Evolutionary conservation across 2,888 invertebrate species (phyloP), one percentile per base, ranked within the genome.

Genomic region (Antheraea assamensis): DNA sequence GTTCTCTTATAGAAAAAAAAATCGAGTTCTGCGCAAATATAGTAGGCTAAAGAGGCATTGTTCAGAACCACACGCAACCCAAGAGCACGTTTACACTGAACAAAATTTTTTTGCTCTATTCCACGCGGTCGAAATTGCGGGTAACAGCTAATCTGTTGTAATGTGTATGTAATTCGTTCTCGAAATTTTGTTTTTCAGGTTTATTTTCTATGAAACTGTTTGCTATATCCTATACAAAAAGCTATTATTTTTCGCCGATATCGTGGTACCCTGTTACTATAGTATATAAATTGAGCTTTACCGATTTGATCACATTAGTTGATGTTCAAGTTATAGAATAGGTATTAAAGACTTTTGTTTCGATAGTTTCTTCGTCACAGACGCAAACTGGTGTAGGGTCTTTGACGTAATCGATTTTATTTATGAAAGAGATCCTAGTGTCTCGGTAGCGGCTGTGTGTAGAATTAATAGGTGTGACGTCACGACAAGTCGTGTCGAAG

Each of bases 401-500:
- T 72, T 92, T 92, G 0, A 92, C 85, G 74, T 83, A 92, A 79
- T 92, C 90, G 3, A 92, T 87, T 80, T 91, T 92, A 73, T 84
- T 87, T 27, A 87, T 83, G 75, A 88, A 89, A 0, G 90, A 85
- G 71, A 90, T 85, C 66, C 88, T 85, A 4, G 89, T 83, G 3
- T 93, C 92, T 21, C 88, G 78, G 21, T 85, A 84, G 13, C 83
- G 84, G 75, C 80, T 85, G 77, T 83, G 86, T n/a, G 86, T 84
- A 19, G 83, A 82, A 58, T 85, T 85, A 72, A 90, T 81, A 0
- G 93, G 87, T 42, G 95, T 95, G 68, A 95, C 93, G 49, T 96
- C 94, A 58, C 95, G 92, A 73, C 88, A 87, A 82, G 95, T 94
- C 10, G 95, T 94, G 81, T 95, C 96, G 70, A 94, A 83, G 72